These are phyloP conservation scores for Gallinago paraguaiae DNA, from an alignment of 2,113 vertebrate genomes.

Conservation along the genomic window DNA sequence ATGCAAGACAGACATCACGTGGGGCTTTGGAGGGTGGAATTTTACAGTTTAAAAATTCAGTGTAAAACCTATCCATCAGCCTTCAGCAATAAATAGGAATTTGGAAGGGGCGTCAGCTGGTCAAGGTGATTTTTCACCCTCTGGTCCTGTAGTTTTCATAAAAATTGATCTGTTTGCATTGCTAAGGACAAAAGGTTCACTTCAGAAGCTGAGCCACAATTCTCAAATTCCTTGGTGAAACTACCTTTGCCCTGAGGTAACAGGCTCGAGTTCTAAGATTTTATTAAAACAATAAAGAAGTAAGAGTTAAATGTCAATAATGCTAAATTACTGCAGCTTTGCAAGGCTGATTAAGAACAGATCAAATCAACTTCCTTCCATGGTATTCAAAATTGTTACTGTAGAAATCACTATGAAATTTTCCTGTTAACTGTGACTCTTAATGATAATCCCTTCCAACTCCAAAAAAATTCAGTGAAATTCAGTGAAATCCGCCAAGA, in stretches of 20 bases:
- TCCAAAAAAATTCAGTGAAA: no score
- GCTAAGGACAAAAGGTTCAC: not conserved
- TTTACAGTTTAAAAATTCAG: not conserved
- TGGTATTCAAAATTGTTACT: not conserved
- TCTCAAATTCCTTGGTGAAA: not conserved
- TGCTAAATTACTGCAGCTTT: not conserved
- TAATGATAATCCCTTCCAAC: no score
- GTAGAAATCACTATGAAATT: not conserved
- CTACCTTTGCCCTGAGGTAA: not conserved
- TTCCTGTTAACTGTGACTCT: no score
- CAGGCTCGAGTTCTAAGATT: not conserved
- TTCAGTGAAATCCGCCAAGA: not conserved
- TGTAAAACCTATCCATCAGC: not conserved
- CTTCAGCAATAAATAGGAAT: not conserved
- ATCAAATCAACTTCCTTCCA: not conserved
- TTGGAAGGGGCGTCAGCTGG: not conserved
- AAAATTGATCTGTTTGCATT: not conserved
- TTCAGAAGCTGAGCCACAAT: not conserved
- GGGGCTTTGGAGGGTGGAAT: not conserved
- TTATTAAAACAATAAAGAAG: not conserved
- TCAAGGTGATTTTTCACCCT: not conserved
- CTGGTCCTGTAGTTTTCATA: not conserved
- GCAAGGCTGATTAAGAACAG: not conserved
- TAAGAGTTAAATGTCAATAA: not conserved
- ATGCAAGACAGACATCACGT: rapidly evolving